Percentiles rank a stretch among this genome's conserved stretches.
Conservation (phyloP, 2,113 vertebrate genomes). For the Lepus europaeus region DNA sequence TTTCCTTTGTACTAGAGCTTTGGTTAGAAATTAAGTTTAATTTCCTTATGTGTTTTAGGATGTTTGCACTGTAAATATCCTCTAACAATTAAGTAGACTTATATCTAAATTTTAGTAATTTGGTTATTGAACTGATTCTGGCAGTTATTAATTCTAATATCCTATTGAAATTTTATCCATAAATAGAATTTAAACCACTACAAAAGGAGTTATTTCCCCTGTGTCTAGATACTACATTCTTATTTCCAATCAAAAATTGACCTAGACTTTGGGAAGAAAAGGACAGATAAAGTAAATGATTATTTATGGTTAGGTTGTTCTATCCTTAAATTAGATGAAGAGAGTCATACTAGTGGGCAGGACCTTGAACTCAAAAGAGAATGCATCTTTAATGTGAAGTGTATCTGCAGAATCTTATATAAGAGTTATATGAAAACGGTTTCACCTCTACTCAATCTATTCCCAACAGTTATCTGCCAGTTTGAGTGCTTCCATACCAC, state of each 20-base stretch:
- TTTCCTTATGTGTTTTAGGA: not conserved
- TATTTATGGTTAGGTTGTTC: slow-evolving; percentile 28
- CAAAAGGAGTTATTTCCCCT: not conserved
- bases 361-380: slow-evolving; percentile 72
- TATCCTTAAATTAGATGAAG: slow-evolving; percentile 71
- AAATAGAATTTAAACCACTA: slow-evolving; percentile 27
- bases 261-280: not conserved
- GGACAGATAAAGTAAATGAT: slow-evolving; percentile 70
- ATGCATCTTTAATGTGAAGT: slow-evolving; percentile 80
- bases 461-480: slow-evolving; percentile 83
- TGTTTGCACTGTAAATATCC: slow-evolving; percentile 21
- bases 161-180: slow-evolving; percentile 5
- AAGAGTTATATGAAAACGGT: slow-evolving; percentile 82
- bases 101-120: not conserved
- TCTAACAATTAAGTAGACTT: slow-evolving; percentile 43
- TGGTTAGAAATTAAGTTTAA: not conserved
- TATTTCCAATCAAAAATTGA: slow-evolving; percentile 36
- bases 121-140: not conserved
- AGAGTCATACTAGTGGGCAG: slow-evolving; percentile 46
- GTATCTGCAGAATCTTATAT: slow-evolving; percentile 81
- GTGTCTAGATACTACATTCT: not conserved
- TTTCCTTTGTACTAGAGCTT: not conserved
- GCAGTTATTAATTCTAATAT: slow-evolving; percentile 28
- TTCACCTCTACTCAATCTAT: slow-evolving; percentile 84
- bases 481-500: slow-evolving; percentile 81